phyloP scores from a whole-genome alignment of 2,113 vertebrate genomes.

The Xiphorhynchus elegans region DNA sequence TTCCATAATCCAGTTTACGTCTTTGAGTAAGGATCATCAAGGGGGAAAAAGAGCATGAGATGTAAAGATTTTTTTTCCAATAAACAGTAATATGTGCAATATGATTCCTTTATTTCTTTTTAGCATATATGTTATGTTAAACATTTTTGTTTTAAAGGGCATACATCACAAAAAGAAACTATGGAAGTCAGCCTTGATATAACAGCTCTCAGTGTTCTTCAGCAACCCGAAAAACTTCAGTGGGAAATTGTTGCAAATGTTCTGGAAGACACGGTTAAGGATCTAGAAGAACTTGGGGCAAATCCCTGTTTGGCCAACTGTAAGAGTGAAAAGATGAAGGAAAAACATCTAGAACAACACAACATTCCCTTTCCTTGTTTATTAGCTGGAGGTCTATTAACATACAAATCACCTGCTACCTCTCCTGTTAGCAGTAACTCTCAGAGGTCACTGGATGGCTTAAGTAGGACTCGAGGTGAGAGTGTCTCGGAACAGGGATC shows the following conservation, averaged over 20 bases:
- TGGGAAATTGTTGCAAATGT: conserved; percentile 99
- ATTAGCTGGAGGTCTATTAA: conserved; percentile 92
- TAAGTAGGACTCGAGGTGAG: conserved; percentile 92
- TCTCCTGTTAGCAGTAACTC: conserved; percentile 85
- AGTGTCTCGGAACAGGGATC: conserved; percentile 89
- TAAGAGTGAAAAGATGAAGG: conserved; percentile 94
- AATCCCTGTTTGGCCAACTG: conserved; percentile 88
- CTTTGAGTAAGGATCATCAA: not conserved
- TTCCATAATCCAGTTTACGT: not conserved
- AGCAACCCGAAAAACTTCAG: conserved; percentile 97
- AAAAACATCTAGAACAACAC: conserved; percentile 91
- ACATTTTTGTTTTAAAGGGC: conserved; percentile 77
- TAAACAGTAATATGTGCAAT: not conserved
- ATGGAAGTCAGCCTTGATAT: conserved; percentile 94
- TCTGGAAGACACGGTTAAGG: conserved; percentile 97
- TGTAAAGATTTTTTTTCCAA: not conserved
- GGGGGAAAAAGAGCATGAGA: not conserved
- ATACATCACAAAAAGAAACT: conserved; percentile 92
- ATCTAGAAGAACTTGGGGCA: conserved; percentile 95
- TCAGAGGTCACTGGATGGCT: conserved; percentile 86
- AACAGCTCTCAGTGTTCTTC: conserved; percentile 94
- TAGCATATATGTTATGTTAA: not conserved
- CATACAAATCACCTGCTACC: conserved; percentile 90
- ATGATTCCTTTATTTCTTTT: not conserved
- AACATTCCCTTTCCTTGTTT: conserved; percentile 99